phyloP scores from a whole-genome alignment of 2,888 invertebrate species.

The Orthonevra nobilis region DNA sequence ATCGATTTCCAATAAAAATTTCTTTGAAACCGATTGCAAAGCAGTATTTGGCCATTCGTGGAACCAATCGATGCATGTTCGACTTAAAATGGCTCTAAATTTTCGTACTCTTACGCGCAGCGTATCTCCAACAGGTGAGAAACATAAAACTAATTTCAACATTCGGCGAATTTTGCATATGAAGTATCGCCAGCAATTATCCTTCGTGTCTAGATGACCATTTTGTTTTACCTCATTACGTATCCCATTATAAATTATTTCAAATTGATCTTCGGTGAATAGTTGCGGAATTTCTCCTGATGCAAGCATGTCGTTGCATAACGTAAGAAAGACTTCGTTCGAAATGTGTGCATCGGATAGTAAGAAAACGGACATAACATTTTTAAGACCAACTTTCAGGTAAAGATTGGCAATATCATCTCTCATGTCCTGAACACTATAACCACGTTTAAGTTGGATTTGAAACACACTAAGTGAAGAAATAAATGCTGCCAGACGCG shows the following conservation, averaged over 20 bases:
- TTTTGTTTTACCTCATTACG: conserved; percentile 90
- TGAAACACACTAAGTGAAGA: conserved; percentile 95
- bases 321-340: conserved; percentile 93
- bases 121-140: conserved; percentile 96
- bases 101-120: conserved; percentile 92
- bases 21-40: conserved; percentile 91
- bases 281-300: conserved; percentile 97
- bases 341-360: conserved; percentile 97
- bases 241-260: conserved; percentile 90
- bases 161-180: conserved; percentile 92
- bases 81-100: conserved; percentile 96
- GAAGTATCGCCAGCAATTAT: conserved; percentile 97
- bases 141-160: conserved; percentile 93
- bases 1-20: conserved; percentile 90
- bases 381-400: conserved; percentile 93
- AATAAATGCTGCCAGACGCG: conserved; percentile 93
- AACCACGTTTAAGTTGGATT: conserved; percentile 93
- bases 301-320: conserved; percentile 95
- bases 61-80: conserved; percentile 97
- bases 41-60: conserved; percentile 98
- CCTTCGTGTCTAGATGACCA: conserved; percentile 91
- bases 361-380: conserved; percentile 91
- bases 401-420: conserved; percentile 88
- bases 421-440: conserved; percentile 90
- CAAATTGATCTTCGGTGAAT: conserved; percentile 93